A percentile compares a stretch with the other conserved stretches of the same genome.
Evolutionary conservation across 2,113 vertebrate genomes (phyloP).

Genomic region (Bambusicola thoracicus): DNA sequence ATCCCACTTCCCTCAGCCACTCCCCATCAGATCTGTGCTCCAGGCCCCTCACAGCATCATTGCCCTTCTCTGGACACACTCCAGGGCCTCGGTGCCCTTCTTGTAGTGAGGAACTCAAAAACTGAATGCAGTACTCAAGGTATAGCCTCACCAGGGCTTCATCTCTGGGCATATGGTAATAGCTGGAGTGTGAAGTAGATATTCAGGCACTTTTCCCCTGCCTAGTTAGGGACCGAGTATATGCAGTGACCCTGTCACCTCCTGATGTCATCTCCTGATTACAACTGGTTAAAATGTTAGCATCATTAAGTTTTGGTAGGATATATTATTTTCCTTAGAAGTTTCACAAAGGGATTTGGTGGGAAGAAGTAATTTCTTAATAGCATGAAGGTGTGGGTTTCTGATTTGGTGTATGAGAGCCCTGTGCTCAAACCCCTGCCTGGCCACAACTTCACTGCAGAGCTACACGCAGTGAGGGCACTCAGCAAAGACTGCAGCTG

Average conservation of each 20-base stretch:
- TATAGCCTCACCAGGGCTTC: not conserved
- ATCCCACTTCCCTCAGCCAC: no score
- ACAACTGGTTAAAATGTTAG: not conserved
- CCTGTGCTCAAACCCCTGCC: not conserved
- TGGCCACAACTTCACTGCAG: not conserved
- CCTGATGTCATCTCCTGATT: not conserved
- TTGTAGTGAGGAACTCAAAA: no score
- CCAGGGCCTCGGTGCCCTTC: no score
- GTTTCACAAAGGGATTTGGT: not conserved
- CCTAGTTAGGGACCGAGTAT: accelerated
- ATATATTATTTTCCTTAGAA: not conserved
- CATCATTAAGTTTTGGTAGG: not conserved
- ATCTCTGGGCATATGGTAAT: not conserved
- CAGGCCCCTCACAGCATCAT: no score
- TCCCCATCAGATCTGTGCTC: no score
- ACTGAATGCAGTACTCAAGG: no score
- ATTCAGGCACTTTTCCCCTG: not conserved
- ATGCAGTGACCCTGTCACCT: not conserved
- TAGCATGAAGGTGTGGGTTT: not conserved
- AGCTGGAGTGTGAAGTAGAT: not conserved
- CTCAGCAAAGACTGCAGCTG: accelerated
- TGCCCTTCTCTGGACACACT: no score
- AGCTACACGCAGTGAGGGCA: not conserved
- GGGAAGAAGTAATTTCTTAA: not conserved
- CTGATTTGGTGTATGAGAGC: not conserved